Evolutionary conservation across 2,797 vertebrate species (phyloP).

Genomic region (Basileuterus tristriatus): DNA sequence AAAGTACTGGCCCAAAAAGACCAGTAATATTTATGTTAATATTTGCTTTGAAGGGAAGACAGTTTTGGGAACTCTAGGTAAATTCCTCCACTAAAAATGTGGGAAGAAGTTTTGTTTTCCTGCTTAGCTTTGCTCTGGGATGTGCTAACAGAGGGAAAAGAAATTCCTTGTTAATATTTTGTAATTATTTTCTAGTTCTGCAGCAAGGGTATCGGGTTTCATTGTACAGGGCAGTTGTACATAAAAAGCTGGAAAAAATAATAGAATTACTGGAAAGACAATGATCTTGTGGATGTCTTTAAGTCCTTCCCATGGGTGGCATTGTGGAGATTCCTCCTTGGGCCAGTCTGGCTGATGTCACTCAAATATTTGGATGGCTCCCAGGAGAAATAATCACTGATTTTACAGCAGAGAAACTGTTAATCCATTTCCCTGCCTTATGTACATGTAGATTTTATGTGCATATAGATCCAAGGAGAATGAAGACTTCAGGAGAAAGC

Average conservation of each 20-base stretch:
- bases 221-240: fast-evolving
- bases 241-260: not conserved
- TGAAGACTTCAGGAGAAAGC: not conserved
- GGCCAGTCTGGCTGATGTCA: not conserved
- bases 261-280: not conserved
- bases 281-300: not conserved
- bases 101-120: not conserved
- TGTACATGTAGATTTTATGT: not conserved
- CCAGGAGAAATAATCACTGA: not conserved
- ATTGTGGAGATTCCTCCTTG: not conserved
- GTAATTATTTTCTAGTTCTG: not conserved
- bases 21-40: not conserved
- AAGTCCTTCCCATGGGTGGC: not conserved
- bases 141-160: fast-evolving
- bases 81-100: not conserved
- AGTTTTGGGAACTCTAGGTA: not conserved
- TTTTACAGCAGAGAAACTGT: not conserved
- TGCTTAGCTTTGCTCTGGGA: not conserved
- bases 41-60: not conserved
- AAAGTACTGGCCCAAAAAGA: not conserved
- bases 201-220: not conserved
- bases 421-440: not conserved
- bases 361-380: not conserved
- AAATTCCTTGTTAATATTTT: no score
- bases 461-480: not conserved